These are phyloP conservation scores for Myzus persicae DNA, from an alignment of 1,140 invertebrate species.

Conservation along the genomic window DNA sequence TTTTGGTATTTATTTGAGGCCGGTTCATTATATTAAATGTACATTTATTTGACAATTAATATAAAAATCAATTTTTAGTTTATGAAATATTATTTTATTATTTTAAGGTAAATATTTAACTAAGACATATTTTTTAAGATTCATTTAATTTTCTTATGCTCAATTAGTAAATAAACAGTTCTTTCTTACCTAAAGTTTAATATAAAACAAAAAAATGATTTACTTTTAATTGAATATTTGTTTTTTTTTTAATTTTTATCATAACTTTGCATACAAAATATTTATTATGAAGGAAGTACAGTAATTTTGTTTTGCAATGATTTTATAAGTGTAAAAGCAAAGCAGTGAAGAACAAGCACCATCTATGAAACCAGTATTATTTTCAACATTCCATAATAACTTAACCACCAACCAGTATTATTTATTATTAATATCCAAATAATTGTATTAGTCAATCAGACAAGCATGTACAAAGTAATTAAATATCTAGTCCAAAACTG, in stretches of 20 bases:
- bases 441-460: constrained; percentile 17
- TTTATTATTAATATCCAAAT: constrained; percentile 14
- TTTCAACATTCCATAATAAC: constrained; percentile 30
- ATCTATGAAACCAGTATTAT: neutral
- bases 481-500: constrained; percentile 27
- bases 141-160: neutral
- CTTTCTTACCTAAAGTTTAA: neutral
- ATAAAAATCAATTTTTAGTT: neutral
- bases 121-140: neutral
- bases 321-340: constrained; percentile 49
- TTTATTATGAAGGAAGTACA: neutral
- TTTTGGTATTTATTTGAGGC: neutral
- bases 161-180: neutral
- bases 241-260: neutral
- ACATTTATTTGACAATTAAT: neutral
- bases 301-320: constrained; percentile 39
- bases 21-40: neutral
- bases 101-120: neutral
- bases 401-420: neutral
- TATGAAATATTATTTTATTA: neutral
- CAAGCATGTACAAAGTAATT: constrained; percentile 4
- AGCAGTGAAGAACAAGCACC: constrained; percentile 49
- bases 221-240: neutral
- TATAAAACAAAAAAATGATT: neutral
- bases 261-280: neutral